Base-by-base conservation (phyloP, 2,797 vertebrate species). In the Gouania willdenowi region DNA sequence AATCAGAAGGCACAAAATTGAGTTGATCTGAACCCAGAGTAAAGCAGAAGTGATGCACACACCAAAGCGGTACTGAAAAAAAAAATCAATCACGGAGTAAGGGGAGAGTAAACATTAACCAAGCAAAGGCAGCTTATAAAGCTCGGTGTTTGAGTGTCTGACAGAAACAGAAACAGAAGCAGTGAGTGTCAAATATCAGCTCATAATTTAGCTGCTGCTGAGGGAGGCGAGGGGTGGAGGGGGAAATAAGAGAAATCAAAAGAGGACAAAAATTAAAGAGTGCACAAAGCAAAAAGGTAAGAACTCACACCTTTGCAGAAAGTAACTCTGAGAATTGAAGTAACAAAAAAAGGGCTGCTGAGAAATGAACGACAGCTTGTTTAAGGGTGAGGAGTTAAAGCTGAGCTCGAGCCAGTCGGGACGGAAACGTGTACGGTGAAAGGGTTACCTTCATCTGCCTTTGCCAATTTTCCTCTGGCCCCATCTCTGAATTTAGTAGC, bases 401-500 rank as follows among this genome's bases (percentile, higher is more conserved):
- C 74, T 65, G 49, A 71, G 77, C 76, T 72, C 43, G 84, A 72
- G 85, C 90, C 85, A 88, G 74, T 86, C 77, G 72, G 78, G 66
- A 84, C 56, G 87, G 58, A 66, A 62, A 77, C 53, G 81, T 74
- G 73, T 79, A 78, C 78, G 65, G 53, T 75, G 68, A 63, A 61
- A 80, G 71, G 85, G 92, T 98, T 98, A 98, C 95, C 94, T 97
- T 97, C 92, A 58, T 90, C 76, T 83, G 89, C 83, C 90, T 83
- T 85, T 68, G 93, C 90, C 91, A 92, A 88, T 83, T 94, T 93
- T 91, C 90, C 82, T 89, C 92, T 89, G 90, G 88, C 90, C 90
- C 90, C 93, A 89, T 93, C 93, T 90, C 89, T 94, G 92, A 88
- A 91, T 95, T 95, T 97, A 97, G 94, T 94, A 91, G 93, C 94